These are phyloP conservation scores for Penaeus japonicus DNA, from an alignment of 1,140 invertebrate genomes.

Conservation along the genomic window DNA sequence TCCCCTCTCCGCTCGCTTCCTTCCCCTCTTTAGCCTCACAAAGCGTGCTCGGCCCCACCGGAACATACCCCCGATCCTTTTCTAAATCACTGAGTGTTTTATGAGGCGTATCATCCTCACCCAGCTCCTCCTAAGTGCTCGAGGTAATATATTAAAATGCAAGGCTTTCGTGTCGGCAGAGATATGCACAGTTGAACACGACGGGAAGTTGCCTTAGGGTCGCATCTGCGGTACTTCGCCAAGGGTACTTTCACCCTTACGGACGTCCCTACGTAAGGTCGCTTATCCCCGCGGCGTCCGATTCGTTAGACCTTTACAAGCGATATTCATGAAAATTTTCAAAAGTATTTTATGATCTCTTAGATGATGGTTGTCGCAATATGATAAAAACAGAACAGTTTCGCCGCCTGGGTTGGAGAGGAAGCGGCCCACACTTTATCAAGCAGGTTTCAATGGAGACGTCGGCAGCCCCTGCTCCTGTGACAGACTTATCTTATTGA, in stretches of 20 bases:
- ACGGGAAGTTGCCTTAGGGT: slow-evolving; percentile 17
- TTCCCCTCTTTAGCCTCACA: background rate
- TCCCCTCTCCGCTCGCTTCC: background rate
- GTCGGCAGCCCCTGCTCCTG: background rate
- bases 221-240: background rate
- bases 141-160: slow-evolving; percentile 54
- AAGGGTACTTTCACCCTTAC: background rate
- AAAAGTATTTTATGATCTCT: slow-evolving; percentile 51
- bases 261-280: background rate
- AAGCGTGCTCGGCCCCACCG: slow-evolving; percentile 23
- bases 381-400: slow-evolving; percentile 52
- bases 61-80: slow-evolving; percentile 46
- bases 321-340: slow-evolving; percentile 51
- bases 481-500: slow-evolving; percentile 8
- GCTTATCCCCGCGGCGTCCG: background rate
- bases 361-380: slow-evolving; percentile 56
- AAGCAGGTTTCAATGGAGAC: background rate
- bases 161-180: slow-evolving; percentile 53
- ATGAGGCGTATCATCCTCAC: slow-evolving; percentile 54
- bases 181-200: slow-evolving; percentile 56
- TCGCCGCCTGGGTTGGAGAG: background rate
- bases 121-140: slow-evolving; percentile 54
- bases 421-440: slow-evolving; percentile 28
- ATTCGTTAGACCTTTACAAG: background rate
- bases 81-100: slow-evolving; percentile 54